Base-by-base conservation (phyloP, 2,888 invertebrate species). In the Galerucella calmariensis region DNA sequence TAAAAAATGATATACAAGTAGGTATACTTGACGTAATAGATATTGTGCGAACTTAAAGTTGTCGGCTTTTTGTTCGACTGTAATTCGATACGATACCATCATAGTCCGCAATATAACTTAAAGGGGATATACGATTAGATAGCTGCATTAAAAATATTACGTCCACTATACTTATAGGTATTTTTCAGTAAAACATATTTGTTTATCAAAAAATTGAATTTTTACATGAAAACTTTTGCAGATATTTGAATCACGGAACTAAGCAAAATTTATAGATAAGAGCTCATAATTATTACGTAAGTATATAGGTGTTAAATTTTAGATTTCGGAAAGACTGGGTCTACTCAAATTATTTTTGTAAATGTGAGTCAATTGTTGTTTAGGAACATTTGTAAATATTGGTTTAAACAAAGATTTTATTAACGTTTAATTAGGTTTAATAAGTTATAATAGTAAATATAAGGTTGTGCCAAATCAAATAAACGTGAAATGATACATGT, bases 391-490 rank as follows among this genome's bases (percentile, higher is more conserved):
- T 74, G 51, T 66, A 74, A 59, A 67, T 70, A 66, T 51, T 35
- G 27, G 59, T 41, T 53, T n/a, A 59, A 56, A 41, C 16, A 10
- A 48, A 58, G 46, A 41, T 74, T 67, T 67, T 44, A 67, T 46
- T 70, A 41, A 67, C 35, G 58, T 69, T 41, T 35, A 73, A 63
- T 58, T 73, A 73, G 62, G 51, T 73, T 69, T 71, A 71, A 69
- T 65, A 71, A 62, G 61, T 62, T 24, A 68, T 62, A 61, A 48
- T 35, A 48, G 10, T 62, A 63, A 62, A 4, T n/a, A 62, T 68
- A 63, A 65, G 16, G 70, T 74, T 69, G 74, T 74, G 74, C 74
- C 74, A 74, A 74, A 74, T 69, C 70, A 73, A 73, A 69, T 66
- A 61, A 66, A 65, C 48, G 69, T 73, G 63, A 68, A 35, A 35